Conservation (phyloP, 2,797 vertebrate genomes). For the Chelon auratus region DNA sequence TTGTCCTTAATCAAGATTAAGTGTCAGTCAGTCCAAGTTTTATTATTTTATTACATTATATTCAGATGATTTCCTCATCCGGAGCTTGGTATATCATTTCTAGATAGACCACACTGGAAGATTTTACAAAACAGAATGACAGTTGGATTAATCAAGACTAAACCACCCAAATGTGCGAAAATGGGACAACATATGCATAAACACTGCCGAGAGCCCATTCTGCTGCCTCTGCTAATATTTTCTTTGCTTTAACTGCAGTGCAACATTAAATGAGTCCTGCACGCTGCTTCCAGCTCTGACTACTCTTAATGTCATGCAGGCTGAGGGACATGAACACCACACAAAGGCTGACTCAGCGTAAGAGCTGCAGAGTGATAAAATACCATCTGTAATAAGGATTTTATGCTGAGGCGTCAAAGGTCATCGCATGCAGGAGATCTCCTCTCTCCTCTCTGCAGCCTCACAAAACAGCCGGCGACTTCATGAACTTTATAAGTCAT, state of each 20-base stretch:
- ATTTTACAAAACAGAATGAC: neutral
- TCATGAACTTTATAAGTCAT: constrained; percentile 36
- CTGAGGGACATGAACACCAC: constrained; percentile 37
- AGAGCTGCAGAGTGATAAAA: constrained; percentile 25
- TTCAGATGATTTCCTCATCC: too few relatives aligned
- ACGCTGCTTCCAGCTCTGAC: neutral
- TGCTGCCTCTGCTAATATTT: neutral
- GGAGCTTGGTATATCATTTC: too few relatives aligned
- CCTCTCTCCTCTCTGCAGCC: constrained; percentile 2
- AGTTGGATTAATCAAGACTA: neutral
- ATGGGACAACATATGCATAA: neutral
- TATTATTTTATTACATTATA: too few relatives aligned
- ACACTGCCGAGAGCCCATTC: neutral
- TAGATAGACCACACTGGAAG: too few relatives aligned
- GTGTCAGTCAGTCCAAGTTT: constrained; percentile 2
- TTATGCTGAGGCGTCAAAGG: constrained; percentile 24
- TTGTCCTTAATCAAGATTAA: neutral
- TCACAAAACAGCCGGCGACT: constrained; percentile 5
- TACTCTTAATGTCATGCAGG: constrained; percentile 54
- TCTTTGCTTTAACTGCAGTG: neutral
- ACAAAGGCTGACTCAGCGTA: constrained; percentile 45
- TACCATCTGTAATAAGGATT: constrained; percentile 28
- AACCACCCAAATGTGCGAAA: neutral
- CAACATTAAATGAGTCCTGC: neutral
- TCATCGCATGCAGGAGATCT: constrained; percentile 18